A percentile compares a stretch with the other conserved stretches of the same genome.
Conservation (phyloP, 2,113 vertebrate species). For the Shinisaurus crocodilurus region DNA sequence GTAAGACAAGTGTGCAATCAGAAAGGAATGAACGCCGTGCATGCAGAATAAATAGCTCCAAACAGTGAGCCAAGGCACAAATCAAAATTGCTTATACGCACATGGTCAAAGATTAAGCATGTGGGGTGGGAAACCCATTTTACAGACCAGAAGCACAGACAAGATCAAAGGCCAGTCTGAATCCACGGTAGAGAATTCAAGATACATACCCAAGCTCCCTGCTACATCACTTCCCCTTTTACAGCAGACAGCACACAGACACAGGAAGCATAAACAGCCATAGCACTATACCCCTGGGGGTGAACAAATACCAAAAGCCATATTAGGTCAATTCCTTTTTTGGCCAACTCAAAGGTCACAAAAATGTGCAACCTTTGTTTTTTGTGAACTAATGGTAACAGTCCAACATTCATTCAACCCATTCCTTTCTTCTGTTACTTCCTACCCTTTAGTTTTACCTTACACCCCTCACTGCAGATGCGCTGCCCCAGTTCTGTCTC, state of each 20-base stretch:
- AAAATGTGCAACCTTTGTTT: not conserved
- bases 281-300: not conserved
- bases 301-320: not conserved
- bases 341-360: too few relatives aligned
- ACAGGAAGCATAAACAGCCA: not conserved
- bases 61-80: too few relatives aligned
- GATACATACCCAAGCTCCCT: not conserved
- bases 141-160: too few relatives aligned
- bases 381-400: not conserved
- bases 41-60: too few relatives aligned
- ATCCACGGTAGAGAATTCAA: too few relatives aligned
- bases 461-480: not conserved
- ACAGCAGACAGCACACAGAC: not conserved
- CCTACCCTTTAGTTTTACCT: not conserved
- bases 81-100: too few relatives aligned
- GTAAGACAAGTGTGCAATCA: too few relatives aligned
- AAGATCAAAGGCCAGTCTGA: too few relatives aligned
- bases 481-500: not conserved
- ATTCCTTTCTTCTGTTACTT: not conserved
- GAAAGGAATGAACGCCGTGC: too few relatives aligned
- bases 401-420: not conserved
- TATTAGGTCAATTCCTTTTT: too few relatives aligned
- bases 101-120: too few relatives aligned
- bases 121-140: too few relatives aligned
- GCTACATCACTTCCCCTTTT: not conserved